Conservation (phyloP, 2,113 vertebrate genomes). For the Tetrax tetrax region DNA sequence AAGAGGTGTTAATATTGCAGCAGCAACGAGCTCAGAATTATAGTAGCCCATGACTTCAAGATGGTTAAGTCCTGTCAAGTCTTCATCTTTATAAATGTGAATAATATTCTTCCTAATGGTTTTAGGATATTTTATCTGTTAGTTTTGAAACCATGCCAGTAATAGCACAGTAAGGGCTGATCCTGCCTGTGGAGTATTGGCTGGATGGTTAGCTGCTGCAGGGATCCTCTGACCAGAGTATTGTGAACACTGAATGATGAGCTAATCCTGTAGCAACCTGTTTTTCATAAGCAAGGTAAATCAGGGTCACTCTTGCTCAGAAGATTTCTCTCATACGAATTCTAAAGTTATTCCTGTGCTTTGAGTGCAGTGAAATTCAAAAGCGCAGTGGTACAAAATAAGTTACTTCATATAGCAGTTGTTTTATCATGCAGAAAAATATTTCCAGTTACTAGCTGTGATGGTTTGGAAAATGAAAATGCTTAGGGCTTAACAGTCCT, state of each 20-base stretch:
- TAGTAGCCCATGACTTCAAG: neutral
- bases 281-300: neutral
- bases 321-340: neutral
- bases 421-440: neutral
- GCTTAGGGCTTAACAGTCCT: neutral
- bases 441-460: neutral
- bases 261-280: neutral
- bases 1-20: neutral
- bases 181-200: neutral
- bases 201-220: neutral
- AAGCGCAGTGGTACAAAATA: neutral
- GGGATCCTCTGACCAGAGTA: neutral
- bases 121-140: neutral
- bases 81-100: neutral
- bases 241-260: neutral
- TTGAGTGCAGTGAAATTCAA: neutral
- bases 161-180: neutral
- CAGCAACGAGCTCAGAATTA: neutral
- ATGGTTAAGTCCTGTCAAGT: neutral
- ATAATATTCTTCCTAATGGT: neutral
- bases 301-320: neutral
- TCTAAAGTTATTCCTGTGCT: neutral
- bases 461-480: neutral
- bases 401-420: neutral
- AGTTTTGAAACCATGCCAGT: neutral